A percentile compares a stretch with the other conserved stretches of the same genome.
phyloP scores from a whole-genome alignment of 2,888 invertebrate genomes.

The Cerastis leucographa region DNA sequence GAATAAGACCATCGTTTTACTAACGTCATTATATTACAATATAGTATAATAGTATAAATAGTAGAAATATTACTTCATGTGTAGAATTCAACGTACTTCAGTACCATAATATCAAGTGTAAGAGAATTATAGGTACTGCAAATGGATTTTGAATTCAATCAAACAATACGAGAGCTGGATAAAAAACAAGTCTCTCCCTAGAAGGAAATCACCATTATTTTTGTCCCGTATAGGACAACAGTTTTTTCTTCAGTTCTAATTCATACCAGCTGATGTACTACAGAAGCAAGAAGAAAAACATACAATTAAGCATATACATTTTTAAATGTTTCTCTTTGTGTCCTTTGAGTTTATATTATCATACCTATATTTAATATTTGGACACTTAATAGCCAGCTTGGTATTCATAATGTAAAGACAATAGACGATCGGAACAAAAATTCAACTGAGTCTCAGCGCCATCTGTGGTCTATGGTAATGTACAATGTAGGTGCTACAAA shows the following conservation, averaged over 20 bases:
- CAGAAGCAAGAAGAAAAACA: not conserved
- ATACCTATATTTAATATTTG: not conserved
- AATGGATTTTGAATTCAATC: no score
- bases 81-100: not conserved
- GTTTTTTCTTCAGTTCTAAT: not conserved
- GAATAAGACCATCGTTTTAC: not conserved
- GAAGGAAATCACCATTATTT: not conserved
- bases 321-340: not conserved
- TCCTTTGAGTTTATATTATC: not conserved
- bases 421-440: not conserved
- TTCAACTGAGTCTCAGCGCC: not conserved
- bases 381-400: not conserved
- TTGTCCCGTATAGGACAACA: not conserved
- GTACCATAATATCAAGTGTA: no score
- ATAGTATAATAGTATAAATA: not conserved
- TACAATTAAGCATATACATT: not conserved
- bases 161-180: no score
- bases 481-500: not conserved
- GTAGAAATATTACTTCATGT: not conserved
- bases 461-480: not conserved
- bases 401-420: not conserved
- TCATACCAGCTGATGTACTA: not conserved
- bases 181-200: not conserved
- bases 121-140: no score
- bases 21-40: not conserved